Evolutionary conservation across 1,140 invertebrate genomes (phyloP), one percentile per base, ranked within the genome.

Genomic region (Anagrus nilaparvatae): DNA sequence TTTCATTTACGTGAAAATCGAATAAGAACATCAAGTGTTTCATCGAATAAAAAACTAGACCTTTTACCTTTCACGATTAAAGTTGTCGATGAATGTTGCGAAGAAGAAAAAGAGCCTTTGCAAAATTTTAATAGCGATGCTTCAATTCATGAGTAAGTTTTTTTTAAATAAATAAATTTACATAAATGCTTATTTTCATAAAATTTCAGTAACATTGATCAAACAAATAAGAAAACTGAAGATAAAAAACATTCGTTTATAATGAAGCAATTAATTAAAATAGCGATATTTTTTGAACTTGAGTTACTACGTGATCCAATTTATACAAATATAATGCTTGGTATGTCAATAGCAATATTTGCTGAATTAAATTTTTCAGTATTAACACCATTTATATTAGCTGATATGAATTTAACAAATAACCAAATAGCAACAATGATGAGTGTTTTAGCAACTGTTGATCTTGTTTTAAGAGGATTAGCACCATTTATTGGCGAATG

Each of bases 301-400:
- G 65, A 69, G 38, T 49, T 77, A n/a, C 52, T 78, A 1, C 62
- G 60, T 31, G 75, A 78, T 56, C 65, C 68, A 7, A 57, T 71
- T 35, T 78, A 74, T 44, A 58, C 81, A 2, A 81, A 76, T 54
- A 73, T 82, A 27, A 72, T 81, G 61, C 45, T 79, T n/a, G 79
- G 79, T 0, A 60, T 82, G 40, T 77, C 77, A 1, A 55, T 81
- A 2, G 78, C 79, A 1, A 72, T 77, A 10, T 79, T 78, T 50
- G 76, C 75, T 0, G 81, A 83, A 53, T 69, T 79, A 3, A 82
- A 81, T 52, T 82, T 82, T 50, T 74, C 77, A 3, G 56, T 78
- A 4, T 46, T 82, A 9, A 72, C 76, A 3, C 78, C 80, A 14
- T 77, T 81, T 20, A 79, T 83, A 23, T 55, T 82, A 3, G 67